A percentile compares a stretch with the other conserved stretches of the same genome.
Evolutionary conservation across 2,888 invertebrate species (phyloP).

Genomic region (Rhagium mordax): DNA sequence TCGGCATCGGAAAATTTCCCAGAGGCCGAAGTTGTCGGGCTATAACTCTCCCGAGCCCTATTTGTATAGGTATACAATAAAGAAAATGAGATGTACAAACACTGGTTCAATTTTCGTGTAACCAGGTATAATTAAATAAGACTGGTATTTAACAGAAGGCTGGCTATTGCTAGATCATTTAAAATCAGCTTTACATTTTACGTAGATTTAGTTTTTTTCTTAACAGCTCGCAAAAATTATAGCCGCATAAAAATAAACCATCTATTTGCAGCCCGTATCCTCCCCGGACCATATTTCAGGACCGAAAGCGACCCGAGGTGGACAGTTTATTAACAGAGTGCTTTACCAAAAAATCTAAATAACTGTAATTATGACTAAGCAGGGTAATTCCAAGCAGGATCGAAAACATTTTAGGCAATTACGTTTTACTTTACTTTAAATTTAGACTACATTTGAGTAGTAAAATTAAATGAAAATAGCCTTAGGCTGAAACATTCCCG

Average conservation of each 20-base stretch:
- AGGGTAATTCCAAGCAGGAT: constrained; percentile 24
- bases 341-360: constrained; percentile 34
- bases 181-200: constrained; percentile 1
- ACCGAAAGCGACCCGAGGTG: constrained; percentile 36
- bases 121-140: neutral
- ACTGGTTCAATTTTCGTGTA: too few species aligned
- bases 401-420: constrained; percentile 40
- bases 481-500: constrained; percentile 37
- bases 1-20: too few species aligned
- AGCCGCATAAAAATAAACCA: constrained; percentile 38
- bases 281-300: constrained; percentile 38
- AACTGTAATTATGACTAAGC: constrained; percentile 39
- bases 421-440: constrained; percentile 30
- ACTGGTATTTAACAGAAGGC: neutral
- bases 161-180: neutral
- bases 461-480: constrained; percentile 53
- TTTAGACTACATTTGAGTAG: constrained; percentile 34
- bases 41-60: too few species aligned
- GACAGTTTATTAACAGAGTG: constrained; percentile 41
- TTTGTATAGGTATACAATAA: too few species aligned
- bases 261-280: constrained; percentile 34
- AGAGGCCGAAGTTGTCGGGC: too few species aligned
- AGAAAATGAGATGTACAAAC: too few species aligned
- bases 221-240: constrained; percentile 29
- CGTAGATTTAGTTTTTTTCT: constrained; percentile 9